Conservation (phyloP, 92 coral and sea anemone genomes). For the Ricordea florida region DNA sequence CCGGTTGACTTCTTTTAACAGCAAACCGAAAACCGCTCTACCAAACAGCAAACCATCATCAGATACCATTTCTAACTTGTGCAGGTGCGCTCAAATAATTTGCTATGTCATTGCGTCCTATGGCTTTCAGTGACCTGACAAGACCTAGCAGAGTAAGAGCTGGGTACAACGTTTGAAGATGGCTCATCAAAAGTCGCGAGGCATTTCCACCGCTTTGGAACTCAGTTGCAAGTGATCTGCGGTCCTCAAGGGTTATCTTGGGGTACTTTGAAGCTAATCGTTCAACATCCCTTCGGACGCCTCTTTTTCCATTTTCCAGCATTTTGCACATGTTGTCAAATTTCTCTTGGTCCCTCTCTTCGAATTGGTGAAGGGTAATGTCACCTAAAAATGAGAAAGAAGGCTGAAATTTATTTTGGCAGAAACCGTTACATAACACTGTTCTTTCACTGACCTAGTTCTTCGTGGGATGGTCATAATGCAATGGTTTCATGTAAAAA, state of each 20-base stretch:
- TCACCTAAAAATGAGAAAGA: neutral
- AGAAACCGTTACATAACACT: too few relatives aligned
- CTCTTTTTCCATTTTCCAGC: neutral
- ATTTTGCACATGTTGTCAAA: constrained; percentile 11
- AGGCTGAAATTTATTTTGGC: too few relatives aligned
- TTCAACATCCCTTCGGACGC: constrained; percentile 22
- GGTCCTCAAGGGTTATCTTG: neutral
- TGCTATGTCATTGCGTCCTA: constrained; percentile 21
- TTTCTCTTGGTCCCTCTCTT: neutral
- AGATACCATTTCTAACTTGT: too few relatives aligned
- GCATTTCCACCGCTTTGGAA: neutral
- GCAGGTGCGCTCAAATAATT: too few relatives aligned
- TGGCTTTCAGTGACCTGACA: neutral
- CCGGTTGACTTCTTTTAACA: too few relatives aligned
- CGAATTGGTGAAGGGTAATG: constrained; percentile 2
- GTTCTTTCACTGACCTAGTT: too few relatives aligned
- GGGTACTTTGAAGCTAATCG: constrained; percentile 18
- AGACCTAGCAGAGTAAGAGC: neutral
- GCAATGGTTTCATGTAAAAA: too few relatives aligned
- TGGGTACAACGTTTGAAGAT: neutral
- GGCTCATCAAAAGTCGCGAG: neutral
- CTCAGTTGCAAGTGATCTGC: neutral
- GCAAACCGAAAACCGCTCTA: too few relatives aligned
- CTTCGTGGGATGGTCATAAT: too few relatives aligned
- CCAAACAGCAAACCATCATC: too few relatives aligned